Evolutionary conservation across 1,140 invertebrate species (phyloP).

Genomic region (Diuraphis noxia): DNA sequence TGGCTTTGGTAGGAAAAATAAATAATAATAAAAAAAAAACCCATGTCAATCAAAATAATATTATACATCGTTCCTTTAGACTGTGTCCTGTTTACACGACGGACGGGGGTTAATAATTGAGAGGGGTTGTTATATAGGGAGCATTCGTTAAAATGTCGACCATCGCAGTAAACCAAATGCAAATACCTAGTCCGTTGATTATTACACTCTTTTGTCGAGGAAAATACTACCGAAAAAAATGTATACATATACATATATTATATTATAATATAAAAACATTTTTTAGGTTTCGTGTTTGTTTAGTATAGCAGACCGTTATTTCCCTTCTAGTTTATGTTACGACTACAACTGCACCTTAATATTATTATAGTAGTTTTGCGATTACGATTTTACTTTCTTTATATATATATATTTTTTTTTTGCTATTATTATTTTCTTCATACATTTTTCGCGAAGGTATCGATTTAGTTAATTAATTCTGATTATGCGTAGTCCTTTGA

Average conservation of each 20-base stretch:
- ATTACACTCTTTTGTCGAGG: background rate
- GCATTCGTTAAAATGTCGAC: background rate
- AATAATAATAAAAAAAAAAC: no score
- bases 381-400: background rate
- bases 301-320: background rate
- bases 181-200: slow-evolving; percentile 1
- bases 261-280: background rate
- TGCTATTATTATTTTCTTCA: background rate
- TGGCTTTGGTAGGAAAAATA: background rate
- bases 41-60: background rate
- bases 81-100: background rate
- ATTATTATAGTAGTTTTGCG: background rate
- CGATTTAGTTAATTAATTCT: background rate
- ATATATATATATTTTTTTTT: background rate
- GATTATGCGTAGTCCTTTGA: background rate
- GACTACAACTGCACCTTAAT: background rate
- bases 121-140: background rate
- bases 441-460: background rate
- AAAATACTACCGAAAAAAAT: background rate
- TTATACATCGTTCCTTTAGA: background rate
- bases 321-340: background rate
- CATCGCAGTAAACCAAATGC: background rate
- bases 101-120: background rate
- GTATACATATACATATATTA: background rate
- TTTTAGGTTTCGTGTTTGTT: background rate